Evolutionary conservation across 2,113 vertebrate species (phyloP), one percentile per base, ranked within the genome.

Genomic region (Burhinus oedicnemus): DNA sequence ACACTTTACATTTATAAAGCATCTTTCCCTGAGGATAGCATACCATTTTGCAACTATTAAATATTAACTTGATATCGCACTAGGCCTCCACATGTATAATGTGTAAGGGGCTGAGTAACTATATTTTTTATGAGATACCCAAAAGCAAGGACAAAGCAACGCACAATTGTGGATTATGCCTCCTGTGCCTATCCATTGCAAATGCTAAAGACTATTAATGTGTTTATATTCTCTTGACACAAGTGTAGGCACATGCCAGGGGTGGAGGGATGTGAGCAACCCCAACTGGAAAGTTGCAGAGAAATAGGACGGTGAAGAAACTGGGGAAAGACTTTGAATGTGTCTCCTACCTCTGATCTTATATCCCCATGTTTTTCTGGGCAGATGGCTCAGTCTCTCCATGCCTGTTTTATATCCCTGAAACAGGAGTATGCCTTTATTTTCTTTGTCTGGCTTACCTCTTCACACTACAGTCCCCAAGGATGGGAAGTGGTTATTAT

Each of bases 21-120:
- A 84, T 87, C 54, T 72, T 81, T 90, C 68, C 91, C 85, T 32
- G 47, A 70, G 77, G 79, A 87, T 5, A 78, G 29, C 69, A 91
- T 7, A 68, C 4, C 45, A 84, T 87, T 94, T 96, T 89, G 21
- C 19, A 83, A 36, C 57, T 92, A 66, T 81, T 87, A 89, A 93
- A 87, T 96, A 94, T 94, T 94, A 95, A 89, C 64, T 45, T 36
- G 18, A 27, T 90, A 57, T 57, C 71, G 70, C 70, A 44, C 34
- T 26, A 55, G 20, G 25, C 66, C 25, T 22, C n/a, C 77, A 42
- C 45, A 44, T 14, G 21, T 42, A 19, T 26, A 27, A 86, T 76
- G 15, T 36, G 47, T 45, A 40, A 89, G 23, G 22, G 34, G 26
- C 34, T 1, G 4, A 65, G 52, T n/a, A 52, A 75, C 22, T 80